Conservation (phyloP, 2,113 vertebrate species). For the Neotoma lepida region DNA sequence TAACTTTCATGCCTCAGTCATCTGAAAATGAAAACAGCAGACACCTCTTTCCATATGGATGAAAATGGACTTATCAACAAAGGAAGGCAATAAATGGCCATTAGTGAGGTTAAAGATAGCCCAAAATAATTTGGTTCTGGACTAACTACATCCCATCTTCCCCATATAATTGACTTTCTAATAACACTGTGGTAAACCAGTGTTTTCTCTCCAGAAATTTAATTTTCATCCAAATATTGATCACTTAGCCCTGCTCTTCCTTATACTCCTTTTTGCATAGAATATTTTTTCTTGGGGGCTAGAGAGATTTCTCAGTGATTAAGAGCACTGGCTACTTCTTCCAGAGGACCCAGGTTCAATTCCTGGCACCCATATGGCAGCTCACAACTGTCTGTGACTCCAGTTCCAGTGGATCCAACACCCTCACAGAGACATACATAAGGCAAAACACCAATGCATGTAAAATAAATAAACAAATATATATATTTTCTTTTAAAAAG, state of each 20-base stretch:
- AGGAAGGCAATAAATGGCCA: too few species aligned
- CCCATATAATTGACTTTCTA: not conserved
- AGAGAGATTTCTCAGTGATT: too few species aligned
- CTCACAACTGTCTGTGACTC: too few species aligned
- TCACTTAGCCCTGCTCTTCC: not conserved
- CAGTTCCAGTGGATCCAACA: too few species aligned
- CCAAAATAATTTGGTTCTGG: not conserved
- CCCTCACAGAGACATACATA: too few species aligned
- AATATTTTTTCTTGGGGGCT: too few species aligned
- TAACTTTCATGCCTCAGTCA: not conserved
- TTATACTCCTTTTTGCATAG: not conserved
- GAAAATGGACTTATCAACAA: not conserved
- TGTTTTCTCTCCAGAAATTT: not conserved
- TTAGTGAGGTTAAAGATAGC: not conserved
- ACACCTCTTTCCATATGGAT: not conserved
- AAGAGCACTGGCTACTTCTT: too few species aligned
- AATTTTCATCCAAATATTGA: not conserved
- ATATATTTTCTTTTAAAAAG: too few species aligned
- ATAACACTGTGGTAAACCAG: not conserved
- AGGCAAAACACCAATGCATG: too few species aligned
- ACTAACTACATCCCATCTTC: not conserved
- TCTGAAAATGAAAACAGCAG: conserved; percentile 7
- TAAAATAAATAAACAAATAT: too few species aligned
- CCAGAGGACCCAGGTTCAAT: too few species aligned
- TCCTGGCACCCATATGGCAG: too few species aligned